Conservation (phyloP, 2,797 vertebrate species). For the Phrynocephalus forsythii region DNA sequence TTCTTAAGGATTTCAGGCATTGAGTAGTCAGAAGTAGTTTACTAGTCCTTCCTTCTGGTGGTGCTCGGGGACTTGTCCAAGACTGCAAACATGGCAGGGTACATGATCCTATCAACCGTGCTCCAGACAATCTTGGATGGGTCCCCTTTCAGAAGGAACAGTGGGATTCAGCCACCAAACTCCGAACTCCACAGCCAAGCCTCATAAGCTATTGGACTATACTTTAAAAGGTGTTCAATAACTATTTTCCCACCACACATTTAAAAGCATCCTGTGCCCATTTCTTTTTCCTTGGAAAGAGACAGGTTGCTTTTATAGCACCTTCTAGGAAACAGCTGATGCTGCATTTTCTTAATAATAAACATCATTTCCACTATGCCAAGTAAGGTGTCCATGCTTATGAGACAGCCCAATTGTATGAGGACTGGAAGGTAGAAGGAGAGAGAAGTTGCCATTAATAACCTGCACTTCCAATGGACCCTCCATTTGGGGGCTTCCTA, state of each 20-base stretch:
- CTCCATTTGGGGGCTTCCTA: slow-evolving; percentile 69
- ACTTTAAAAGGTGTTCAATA: background rate
- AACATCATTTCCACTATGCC: background rate
- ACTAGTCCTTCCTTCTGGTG: too few species aligned
- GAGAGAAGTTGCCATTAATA: slow-evolving; percentile 47
- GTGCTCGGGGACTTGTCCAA: too few species aligned
- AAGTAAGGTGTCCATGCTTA: slow-evolving; percentile 23
- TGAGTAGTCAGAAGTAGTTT: too few species aligned
- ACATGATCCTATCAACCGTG: too few species aligned
- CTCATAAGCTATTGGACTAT: background rate
- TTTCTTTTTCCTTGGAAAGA: background rate
- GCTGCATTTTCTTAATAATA: background rate
- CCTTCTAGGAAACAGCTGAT: background rate
- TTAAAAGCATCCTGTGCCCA: background rate
- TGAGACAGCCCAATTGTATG: slow-evolving; percentile 23
- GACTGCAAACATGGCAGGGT: too few species aligned
- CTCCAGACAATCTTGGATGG: too few species aligned
- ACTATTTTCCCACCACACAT: background rate
- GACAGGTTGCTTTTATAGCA: background rate
- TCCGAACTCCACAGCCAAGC: too few species aligned
- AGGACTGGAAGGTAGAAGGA: background rate
- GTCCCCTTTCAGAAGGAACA: too few species aligned
- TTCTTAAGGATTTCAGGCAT: too few species aligned
- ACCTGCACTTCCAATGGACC: slow-evolving; percentile 53
- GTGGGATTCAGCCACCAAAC: too few species aligned